Base-by-base conservation (phyloP, 2,888 invertebrate genomes). In the Galerucella pusilla region DNA sequence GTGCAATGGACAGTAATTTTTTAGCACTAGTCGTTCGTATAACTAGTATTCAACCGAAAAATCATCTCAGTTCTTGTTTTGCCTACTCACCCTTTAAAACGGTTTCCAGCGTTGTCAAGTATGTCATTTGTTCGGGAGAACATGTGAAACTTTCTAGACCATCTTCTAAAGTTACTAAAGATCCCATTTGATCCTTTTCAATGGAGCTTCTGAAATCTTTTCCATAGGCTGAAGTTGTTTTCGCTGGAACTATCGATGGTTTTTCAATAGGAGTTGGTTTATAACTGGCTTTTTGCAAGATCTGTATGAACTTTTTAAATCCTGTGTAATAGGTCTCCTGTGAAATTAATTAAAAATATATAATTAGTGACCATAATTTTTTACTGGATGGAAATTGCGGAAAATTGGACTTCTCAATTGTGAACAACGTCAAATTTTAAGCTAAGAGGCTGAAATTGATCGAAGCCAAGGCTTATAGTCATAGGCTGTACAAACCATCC, bases 321-420 rank as follows among this genome's bases (percentile, higher is more conserved):
- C 61, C 61, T 6, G 61, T 16, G 14, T 61, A 61, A 35, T 61
- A 61, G 14, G 61, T 61, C 16, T 61, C 61, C 61, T 61, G n/a
- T 57, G 2, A 20, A 57, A 57, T 20, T n/a, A 7, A 42, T 42
- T 42, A 7, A 7, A n/a, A 54, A 54, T 14, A 54, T n/a, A 20
- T 20, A 20, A 20, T 20, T 20, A 20, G 20, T 20, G 20, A 20
- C 20, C 1, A 20, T 20, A 20, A 20, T 20, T 20, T 20, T 20
- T 35, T 5, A 35, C 4, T 35, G 35, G 5, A 35, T 4, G 5
- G 5, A 35, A 35, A 35, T 35, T 35, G 35, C 5, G 20, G 20
- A 20, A 20, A 20, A 20, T 20, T 20, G 20, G 20, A 20, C 20
- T 20, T 20, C 20, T 20, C 20, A 20, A 20, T 20, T 20, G 20